A percentile compares a stretch with the other conserved stretches of the same genome.
phyloP scores from a whole-genome alignment of 2,797 vertebrate species.

The Dicrostonyx torquatus region DNA sequence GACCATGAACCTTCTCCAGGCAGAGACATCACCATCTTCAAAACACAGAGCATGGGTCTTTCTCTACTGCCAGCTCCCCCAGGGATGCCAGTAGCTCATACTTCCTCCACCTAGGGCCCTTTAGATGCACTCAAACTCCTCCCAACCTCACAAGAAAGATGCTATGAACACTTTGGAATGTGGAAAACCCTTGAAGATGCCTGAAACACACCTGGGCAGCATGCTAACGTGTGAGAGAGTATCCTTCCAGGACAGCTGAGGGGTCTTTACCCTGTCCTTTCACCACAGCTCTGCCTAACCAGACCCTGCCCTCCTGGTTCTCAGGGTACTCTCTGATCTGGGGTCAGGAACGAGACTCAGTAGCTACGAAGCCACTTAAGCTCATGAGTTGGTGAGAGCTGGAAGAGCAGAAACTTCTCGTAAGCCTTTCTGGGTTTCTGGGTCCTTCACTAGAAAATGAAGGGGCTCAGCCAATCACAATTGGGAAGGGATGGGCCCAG shows the following conservation, averaged over 20 bases:
- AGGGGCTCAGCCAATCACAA: background rate
- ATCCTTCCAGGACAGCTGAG: background rate
- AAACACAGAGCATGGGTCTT: background rate
- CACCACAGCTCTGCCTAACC: background rate
- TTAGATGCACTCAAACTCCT: background rate
- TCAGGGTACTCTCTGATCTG: background rate
- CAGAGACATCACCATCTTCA: background rate
- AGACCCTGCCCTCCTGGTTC: background rate
- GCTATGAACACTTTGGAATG: background rate
- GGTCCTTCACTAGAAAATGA: background rate
- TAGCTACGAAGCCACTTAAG: background rate
- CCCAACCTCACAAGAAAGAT: background rate
- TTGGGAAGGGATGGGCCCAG: background rate
- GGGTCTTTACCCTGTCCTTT: background rate
- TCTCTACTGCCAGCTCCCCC: background rate
- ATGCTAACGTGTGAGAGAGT: background rate
- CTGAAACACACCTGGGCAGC: background rate
- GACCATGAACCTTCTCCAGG: background rate
- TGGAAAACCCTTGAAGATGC: background rate
- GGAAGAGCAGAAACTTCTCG: background rate
- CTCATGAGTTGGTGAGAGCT: background rate
- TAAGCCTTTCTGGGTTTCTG: background rate
- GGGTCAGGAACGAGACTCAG: background rate
- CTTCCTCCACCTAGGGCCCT: background rate
- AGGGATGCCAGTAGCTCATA: background rate